Evolutionary conservation across 2,888 invertebrate genomes (phyloP).

Genomic region (Lasioglossum lativentre): DNA sequence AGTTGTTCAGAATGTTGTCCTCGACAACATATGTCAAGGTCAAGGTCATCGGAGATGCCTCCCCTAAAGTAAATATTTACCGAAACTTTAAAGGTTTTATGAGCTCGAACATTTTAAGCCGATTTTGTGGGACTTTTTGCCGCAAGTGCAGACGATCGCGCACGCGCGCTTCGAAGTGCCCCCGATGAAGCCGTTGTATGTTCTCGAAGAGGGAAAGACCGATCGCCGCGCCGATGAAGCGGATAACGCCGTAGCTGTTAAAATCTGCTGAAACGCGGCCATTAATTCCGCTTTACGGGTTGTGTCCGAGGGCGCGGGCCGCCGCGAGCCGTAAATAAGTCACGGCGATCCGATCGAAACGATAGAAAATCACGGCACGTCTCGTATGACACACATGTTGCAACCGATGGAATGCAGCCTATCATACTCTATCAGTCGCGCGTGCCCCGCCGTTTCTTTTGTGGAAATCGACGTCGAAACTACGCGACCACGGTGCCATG

Average conservation of each 20-base stretch:
- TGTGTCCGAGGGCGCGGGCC: slow-evolving; percentile 44
- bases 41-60: no score
- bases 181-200: neutral
- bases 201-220: neutral
- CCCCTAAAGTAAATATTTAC: no score
- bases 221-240: neutral
- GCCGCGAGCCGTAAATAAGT: slow-evolving; percentile 75
- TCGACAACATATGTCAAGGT: no score
- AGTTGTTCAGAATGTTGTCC: no score
- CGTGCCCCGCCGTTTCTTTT: slow-evolving; percentile 67
- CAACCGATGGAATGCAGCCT: slow-evolving; percentile 80
- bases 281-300: slow-evolving; percentile 57
- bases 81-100: no score
- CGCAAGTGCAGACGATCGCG: neutral
- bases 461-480: slow-evolving; percentile 66
- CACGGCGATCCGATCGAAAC: slow-evolving; percentile 74
- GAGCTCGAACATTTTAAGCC: no score
- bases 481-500: neutral
- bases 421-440: slow-evolving; percentile 70
- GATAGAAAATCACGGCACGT: slow-evolving; percentile 82
- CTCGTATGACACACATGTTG: slow-evolving; percentile 84
- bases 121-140: neutral
- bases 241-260: neutral
- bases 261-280: slow-evolving; percentile 40
- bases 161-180: neutral